phyloP scores from a whole-genome alignment of 1,140 invertebrate genomes.

The Tachypleus tridentatus region DNA sequence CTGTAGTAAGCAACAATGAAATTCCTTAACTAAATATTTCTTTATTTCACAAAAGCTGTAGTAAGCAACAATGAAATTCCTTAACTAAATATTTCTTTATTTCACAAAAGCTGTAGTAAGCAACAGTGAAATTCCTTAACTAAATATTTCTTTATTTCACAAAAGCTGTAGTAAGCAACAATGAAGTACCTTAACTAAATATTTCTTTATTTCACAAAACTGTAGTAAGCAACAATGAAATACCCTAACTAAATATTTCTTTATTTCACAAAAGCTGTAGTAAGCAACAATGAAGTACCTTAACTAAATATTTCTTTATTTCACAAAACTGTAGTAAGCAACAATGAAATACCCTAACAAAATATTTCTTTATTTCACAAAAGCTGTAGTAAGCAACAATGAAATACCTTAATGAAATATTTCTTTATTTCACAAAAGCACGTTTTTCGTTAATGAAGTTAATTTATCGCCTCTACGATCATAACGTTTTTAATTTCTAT shows the following conservation, averaged over 20 bases:
- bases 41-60: constrained; percentile 8
- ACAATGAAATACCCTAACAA: not conserved
- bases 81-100: not conserved
- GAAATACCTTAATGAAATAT: not conserved
- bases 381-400: not conserved
- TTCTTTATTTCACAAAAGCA: constrained; percentile 7
- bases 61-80: not conserved
- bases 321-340: constrained; percentile 4
- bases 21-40: not conserved
- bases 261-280: constrained; percentile 7
- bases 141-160: not conserved
- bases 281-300: not conserved
- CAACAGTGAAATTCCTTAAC: not conserved
- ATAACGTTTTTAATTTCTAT: no score
- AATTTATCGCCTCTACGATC: no score
- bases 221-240: not conserved
- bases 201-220: constrained; percentile 8
- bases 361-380: constrained; percentile 7
- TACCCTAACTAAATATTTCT: no score
- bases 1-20: not conserved
- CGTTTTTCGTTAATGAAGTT: not conserved
- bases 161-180: not conserved
- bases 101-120: constrained; percentile 6
- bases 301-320: not conserved
- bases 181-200: not conserved